A percentile compares a stretch with the other conserved stretches of the same genome.
phyloP scores from a whole-genome alignment of 2,113 vertebrate species.

The Gracilinanus agilis region DNA sequence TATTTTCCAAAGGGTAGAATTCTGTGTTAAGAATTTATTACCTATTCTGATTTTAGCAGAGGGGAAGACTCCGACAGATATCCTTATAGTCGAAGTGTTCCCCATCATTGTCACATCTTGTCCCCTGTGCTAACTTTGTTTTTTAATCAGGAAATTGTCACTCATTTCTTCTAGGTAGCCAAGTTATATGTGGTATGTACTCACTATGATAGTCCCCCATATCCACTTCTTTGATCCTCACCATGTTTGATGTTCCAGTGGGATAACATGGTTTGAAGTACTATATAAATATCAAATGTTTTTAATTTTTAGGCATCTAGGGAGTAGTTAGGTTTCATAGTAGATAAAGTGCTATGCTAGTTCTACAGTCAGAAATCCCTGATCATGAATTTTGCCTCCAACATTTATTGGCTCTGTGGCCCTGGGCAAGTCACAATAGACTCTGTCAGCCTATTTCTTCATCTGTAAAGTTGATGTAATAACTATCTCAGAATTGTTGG shows the following conservation, averaged over 20 bases:
- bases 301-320: background rate
- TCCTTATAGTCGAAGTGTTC: too few species aligned
- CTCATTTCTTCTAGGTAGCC: too few species aligned
- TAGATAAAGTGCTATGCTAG: background rate
- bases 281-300: background rate
- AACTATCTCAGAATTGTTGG: background rate
- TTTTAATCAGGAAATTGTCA: background rate
- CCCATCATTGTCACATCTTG: background rate
- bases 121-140: background rate
- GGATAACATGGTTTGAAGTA: background rate
- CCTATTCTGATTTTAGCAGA: background rate
- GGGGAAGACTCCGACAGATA: background rate
- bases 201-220: too few species aligned
- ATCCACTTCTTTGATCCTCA: too few species aligned
- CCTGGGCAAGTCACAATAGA: background rate
- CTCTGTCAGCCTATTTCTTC: background rate
- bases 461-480: background rate
- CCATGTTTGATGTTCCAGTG: background rate
- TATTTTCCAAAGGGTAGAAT: background rate
- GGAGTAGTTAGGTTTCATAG: background rate
- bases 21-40: background rate
- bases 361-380: background rate
- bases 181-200: too few species aligned
- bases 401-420: background rate
- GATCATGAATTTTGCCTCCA: background rate